Base-by-base conservation (phyloP, 2,797 vertebrate species). In the Setipinna tenuifilis region DNA sequence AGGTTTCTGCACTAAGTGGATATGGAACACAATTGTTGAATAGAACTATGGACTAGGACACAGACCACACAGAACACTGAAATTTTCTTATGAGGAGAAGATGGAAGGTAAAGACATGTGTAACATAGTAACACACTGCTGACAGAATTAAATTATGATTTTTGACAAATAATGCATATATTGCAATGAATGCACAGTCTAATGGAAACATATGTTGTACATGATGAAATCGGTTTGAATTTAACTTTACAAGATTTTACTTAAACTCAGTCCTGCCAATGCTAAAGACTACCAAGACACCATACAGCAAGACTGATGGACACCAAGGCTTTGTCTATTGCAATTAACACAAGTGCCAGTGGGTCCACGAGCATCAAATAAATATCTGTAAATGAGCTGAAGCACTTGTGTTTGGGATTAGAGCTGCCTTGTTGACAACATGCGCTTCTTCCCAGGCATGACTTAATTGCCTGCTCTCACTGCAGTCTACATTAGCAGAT, bases 401-500 rank as follows among this genome's bases (percentile, higher is more conserved):
- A 78, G 71, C 6, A 17, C 5, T 78, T 78, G 71, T 78, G 71
- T 78, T 17, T 44, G 71, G 35, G 71, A 78, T 78, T 78, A 78
- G 11, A 68, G 16, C 35, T 21, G 35, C 71, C 35, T 78, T 78
- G 71, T 78, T 41, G 35, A 21, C 71, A 78, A 44, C 71, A 41
- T 78, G 31, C 14, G 19, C 35, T 31, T 78, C 31, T 78, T 78
- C 71, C 71, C 31, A 78, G 71, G 19, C 71, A 78, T 78, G 35
- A 9, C 28, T 87, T 91, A 91, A 92, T 92, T 91, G 82, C 87
- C 89, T 89, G 84, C 83, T 81, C 89, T 89, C 5, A 0, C 81
- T 82, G 78, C 41, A 86, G 86, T 87, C 83, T 86, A 87, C 86
- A 87, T 89, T 78, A 90, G 87, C 91, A 93, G 91, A 91, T 91